Evolutionary conservation across 2,797 vertebrate species (phyloP).

Genomic region (Ispidina picta): DNA sequence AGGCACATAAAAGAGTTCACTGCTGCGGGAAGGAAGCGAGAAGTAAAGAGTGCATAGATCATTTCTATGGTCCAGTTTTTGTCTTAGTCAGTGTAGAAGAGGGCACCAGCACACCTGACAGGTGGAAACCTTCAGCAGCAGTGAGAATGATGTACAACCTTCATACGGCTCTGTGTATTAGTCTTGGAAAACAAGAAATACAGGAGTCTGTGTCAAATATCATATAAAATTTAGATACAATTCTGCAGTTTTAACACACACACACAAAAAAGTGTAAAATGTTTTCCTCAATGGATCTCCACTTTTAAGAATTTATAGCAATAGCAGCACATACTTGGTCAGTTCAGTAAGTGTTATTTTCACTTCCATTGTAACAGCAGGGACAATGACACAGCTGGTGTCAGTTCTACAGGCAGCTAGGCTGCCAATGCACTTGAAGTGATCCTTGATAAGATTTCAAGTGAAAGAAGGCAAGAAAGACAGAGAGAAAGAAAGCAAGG

Average conservation of each 20-base stretch:
- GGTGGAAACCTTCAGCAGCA: background rate
- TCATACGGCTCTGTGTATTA: background rate
- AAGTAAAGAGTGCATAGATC: background rate
- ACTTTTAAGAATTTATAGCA: background rate
- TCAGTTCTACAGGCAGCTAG: background rate
- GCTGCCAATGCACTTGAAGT: background rate
- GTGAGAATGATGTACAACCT: background rate
- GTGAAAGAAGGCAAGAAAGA: background rate
- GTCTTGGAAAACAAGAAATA: background rate
- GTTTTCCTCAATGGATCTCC: background rate
- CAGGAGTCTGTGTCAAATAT: background rate
- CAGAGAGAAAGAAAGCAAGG: background rate
- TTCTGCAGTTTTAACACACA: background rate
- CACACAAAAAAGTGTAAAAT: background rate
- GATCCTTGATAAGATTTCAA: conserved; percentile 50
- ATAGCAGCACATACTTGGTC: accelerated
- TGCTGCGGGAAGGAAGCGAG: background rate
- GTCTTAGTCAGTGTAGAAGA: background rate
- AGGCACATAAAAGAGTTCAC: background rate
- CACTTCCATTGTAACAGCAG: background rate
- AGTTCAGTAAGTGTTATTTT: background rate
- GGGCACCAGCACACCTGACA: background rate
- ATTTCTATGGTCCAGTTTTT: background rate
- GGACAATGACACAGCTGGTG: background rate
- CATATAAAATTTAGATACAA: background rate